Evolutionary conservation across 2,797 vertebrate species (phyloP).

Genomic region (Arctocebus calabarensis): DNA sequence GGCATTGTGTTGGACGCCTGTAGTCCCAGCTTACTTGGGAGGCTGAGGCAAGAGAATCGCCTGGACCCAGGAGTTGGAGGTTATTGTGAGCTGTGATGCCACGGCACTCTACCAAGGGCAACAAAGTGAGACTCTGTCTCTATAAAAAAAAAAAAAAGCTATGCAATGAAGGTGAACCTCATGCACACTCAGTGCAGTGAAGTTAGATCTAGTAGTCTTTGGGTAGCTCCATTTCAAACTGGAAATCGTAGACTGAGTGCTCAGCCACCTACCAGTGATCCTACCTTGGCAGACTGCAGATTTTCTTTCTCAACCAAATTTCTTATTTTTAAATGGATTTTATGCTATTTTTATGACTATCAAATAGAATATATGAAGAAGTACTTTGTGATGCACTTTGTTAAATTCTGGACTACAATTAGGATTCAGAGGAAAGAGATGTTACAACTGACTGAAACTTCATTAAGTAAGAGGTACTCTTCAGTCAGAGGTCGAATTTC

Average conservation of each 20-base stretch:
- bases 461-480: background rate
- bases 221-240: background rate
- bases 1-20: too few relatives aligned
- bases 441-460: background rate
- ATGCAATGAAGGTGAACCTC: background rate
- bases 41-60: too few relatives aligned
- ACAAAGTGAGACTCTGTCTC: too few relatives aligned
- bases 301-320: background rate
- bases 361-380: background rate
- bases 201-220: background rate
- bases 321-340: conserved; percentile 16
- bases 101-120: too few relatives aligned
- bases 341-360: background rate
- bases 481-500: background rate
- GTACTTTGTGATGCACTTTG: background rate
- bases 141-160: background rate
- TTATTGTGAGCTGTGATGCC: too few relatives aligned
- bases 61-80: too few relatives aligned
- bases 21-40: too few relatives aligned
- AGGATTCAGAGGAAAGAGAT: background rate
- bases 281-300: background rate
- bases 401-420: background rate
- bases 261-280: background rate
- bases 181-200: background rate
- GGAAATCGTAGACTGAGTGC: background rate